Evolutionary conservation across 2,797 vertebrate genomes (phyloP).

Genomic region (Toxotes lorentzi): DNA sequence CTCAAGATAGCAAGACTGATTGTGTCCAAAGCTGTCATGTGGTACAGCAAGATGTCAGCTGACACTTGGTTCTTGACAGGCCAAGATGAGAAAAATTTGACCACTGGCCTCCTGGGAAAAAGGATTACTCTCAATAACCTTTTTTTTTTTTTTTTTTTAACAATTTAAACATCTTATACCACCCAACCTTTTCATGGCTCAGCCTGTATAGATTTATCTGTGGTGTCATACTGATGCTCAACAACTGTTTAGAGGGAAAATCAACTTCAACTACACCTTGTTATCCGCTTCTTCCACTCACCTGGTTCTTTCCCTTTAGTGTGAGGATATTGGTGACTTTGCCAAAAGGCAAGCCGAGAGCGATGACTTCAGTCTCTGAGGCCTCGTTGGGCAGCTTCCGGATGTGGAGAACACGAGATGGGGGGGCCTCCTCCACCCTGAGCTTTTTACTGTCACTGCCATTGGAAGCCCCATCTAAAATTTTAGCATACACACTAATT

Average conservation of each 20-base stretch:
- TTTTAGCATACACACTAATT: background rate
- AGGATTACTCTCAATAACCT: background rate
- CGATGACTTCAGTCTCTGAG: constrained; percentile 96
- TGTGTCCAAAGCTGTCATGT: background rate
- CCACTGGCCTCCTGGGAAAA: background rate
- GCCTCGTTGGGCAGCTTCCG: constrained; percentile 96
- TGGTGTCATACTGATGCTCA: background rate
- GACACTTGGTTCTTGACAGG: background rate
- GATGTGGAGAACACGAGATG: constrained; percentile 98
- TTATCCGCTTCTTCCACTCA: constrained; percentile 66
- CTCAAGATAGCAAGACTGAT: background rate
- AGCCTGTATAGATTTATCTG: background rate
- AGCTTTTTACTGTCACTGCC: constrained; percentile 98
- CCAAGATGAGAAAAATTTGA: constrained; percentile 4
- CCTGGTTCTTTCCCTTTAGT: constrained; percentile 99
- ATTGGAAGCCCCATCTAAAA: constrained; percentile 89
- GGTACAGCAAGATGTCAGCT: background rate
- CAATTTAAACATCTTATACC: background rate
- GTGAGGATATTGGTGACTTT: constrained; percentile 99
- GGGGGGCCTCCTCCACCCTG: constrained; percentile 92
- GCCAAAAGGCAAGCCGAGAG: constrained; percentile 96
- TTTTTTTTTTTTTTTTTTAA: background rate
- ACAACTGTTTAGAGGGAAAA: background rate
- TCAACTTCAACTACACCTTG: background rate
- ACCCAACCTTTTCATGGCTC: background rate